phyloP scores from a whole-genome alignment of 64 coral and sea anemone species.

The Astreopora myriophthalma region DNA sequence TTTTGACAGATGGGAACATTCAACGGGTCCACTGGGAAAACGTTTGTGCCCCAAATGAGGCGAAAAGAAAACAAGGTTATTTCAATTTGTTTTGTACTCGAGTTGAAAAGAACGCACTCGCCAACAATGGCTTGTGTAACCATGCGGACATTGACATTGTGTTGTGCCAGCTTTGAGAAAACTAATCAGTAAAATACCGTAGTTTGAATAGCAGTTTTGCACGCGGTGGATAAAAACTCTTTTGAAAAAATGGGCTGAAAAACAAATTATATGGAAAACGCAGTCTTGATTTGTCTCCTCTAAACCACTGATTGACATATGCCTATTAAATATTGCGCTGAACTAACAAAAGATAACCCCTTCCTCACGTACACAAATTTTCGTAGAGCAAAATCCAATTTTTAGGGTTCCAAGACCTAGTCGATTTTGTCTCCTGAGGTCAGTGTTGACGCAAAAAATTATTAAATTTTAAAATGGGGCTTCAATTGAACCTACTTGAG shows the following conservation, averaged over 20 bases:
- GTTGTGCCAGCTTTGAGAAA: neutral
- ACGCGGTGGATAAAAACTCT: neutral
- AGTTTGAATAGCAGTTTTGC: slow-evolving; percentile 3
- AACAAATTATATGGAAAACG: slow-evolving; percentile 3
- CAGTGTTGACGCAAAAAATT: neutral
- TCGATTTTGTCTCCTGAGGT: neutral
- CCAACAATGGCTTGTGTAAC: slow-evolving; percentile 24
- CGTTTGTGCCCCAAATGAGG: neutral
- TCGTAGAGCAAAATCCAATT: neutral
- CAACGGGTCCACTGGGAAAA: slow-evolving; percentile 30
- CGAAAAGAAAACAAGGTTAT: slow-evolving; percentile 29
- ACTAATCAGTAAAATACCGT: slow-evolving; percentile 9
- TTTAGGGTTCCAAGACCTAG: neutral
- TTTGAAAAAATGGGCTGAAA: neutral
- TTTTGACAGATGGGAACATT: slow-evolving; percentile 16
- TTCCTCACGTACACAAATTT: neutral
- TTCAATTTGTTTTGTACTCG: slow-evolving; percentile 56
- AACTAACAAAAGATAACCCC: slow-evolving; percentile 11
- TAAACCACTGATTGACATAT: slow-evolving; percentile 5
- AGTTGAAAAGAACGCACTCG: slow-evolving; percentile 42
- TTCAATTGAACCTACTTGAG: neutral
- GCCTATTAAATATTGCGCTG: slow-evolving; percentile 7
- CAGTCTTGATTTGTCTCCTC: neutral
- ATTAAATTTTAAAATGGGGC: neutral
- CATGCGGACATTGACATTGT: slow-evolving; percentile 22